Percentiles rank a stretch among this genome's conserved stretches.
These are phyloP conservation scores for Plecturocebus donacophilus DNA, from an alignment of 2,113 vertebrate genomes.

Conservation along the genomic window DNA sequence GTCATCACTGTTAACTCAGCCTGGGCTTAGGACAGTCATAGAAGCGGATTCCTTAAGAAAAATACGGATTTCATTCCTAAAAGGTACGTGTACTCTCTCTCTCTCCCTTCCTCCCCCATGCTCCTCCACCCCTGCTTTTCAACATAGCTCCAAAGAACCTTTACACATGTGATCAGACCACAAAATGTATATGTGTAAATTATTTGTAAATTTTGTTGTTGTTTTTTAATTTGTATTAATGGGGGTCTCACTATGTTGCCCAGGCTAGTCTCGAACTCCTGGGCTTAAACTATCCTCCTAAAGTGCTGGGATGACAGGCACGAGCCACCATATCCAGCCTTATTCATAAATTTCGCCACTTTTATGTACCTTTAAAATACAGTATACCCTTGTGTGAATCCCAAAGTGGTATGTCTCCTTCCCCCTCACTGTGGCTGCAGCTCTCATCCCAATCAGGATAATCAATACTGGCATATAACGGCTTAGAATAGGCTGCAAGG, in stretches of 20 bases:
- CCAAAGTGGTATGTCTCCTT: background rate
- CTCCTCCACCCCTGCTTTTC: background rate
- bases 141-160: background rate
- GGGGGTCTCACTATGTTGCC: too few relatives aligned
- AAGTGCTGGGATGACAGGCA: too few relatives aligned
- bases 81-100: background rate
- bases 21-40: background rate
- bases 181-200: background rate
- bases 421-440: background rate
- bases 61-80: background rate
- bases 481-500: background rate
- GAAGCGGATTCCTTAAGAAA: constrained; percentile 40
- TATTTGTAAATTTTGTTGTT: too few relatives aligned
- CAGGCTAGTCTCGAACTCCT: too few relatives aligned
- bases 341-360: background rate
- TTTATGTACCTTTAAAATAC: constrained; percentile 23
- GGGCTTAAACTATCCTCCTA: too few relatives aligned
- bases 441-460: background rate
- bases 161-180: background rate
- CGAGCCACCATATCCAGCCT: too few relatives aligned
- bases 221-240: too few relatives aligned
- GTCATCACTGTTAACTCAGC: background rate
- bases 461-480: background rate
- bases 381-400: background rate
- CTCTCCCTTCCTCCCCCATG: background rate